Base-by-base conservation (phyloP, 2,888 invertebrate genomes). In the Phrixothrix hirtus region DNA sequence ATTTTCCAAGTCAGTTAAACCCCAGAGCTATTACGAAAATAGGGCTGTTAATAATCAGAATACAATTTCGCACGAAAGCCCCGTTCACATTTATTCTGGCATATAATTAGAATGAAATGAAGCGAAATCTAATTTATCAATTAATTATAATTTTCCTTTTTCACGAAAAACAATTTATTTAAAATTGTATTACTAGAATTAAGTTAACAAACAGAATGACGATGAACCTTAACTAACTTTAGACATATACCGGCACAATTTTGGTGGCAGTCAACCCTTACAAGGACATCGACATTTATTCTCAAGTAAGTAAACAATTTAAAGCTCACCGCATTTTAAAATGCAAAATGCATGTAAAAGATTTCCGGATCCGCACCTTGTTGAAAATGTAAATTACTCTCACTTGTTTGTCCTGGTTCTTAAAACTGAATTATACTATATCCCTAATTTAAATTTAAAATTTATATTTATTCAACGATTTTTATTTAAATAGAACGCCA, bases 241-340 rank as follows among this genome's bases (percentile, higher is more conserved):
- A 95, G 94, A 95, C 94, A 52, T 94, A 93, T 78, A 92, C 93
- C 48, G 94, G 94, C 64, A 90, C 92, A 54, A 94, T 95, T 77
- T 81, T 95, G 71, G 89, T 94, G 66, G 93, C 94, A 66, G 93
- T 95, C 64, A 95, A 95, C 79, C 95, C 95, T 2, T 95, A 95
- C 81, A 94, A 94, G 79, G 88, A 89, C 72, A 82, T 95, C 68
- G 88, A 89, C 77, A 89, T 89, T 74, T 95, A 93, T 77, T 88
- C 88, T 63, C 83, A 86, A 83, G 94, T 92, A 78, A 89, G 88
- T 83, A 35, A 11, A 17, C 14, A 32, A 12, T 16, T 15, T 31
- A 11, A 11, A 29, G 9, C 12, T 30, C 14, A 12, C 6, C 4
- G 21, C 3, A 3, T 21, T 21, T 21, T n/a, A n/a, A n/a, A n/a